A percentile compares a stretch with the other conserved stretches of the same genome.
These are phyloP conservation scores for Rapana venosa DNA, from an alignment of 2,888 invertebrate genomes.

Conservation along the genomic window DNA sequence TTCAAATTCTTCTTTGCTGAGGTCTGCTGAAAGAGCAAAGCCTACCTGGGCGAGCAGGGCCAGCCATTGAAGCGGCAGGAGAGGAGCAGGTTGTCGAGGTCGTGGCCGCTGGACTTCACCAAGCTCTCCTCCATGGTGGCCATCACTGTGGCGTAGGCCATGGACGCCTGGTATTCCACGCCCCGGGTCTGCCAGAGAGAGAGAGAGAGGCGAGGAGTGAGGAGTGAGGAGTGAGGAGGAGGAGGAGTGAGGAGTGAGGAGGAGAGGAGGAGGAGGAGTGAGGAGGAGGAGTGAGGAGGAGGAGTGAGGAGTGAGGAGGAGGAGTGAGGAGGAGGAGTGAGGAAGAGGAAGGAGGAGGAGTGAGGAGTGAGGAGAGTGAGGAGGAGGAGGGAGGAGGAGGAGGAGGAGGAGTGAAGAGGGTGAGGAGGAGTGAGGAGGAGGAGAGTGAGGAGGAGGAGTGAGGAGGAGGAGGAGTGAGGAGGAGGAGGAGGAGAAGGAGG, in stretches of 20 bases:
- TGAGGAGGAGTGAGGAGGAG: not conserved
- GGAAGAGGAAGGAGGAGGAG: too few species aligned
- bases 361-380: not conserved
- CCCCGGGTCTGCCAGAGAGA: conserved; percentile 34
- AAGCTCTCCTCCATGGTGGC: conserved; percentile 43
- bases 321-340: too few species aligned
- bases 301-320: too few species aligned
- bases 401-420: not conserved
- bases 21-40: too few species aligned
- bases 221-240: not conserved
- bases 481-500: not conserved
- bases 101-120: conserved; percentile 58
- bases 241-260: not conserved
- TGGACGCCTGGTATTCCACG: conserved; percentile 52
- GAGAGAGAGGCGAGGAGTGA: not conserved
- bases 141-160: conserved; percentile 58
- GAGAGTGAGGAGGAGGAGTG: not conserved
- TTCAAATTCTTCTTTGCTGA: too few species aligned
- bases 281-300: not conserved
- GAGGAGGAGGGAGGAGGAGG: not conserved
- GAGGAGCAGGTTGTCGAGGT: conserved; percentile 62
- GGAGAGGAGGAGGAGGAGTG: not conserved
- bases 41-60: conserved; percentile 67
- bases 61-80: conserved; percentile 63
- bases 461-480: not conserved